Evolutionary conservation across 2,113 vertebrate species (phyloP), one percentile per base, ranked within the genome.

Genomic region (Bettongia penicillata): DNA sequence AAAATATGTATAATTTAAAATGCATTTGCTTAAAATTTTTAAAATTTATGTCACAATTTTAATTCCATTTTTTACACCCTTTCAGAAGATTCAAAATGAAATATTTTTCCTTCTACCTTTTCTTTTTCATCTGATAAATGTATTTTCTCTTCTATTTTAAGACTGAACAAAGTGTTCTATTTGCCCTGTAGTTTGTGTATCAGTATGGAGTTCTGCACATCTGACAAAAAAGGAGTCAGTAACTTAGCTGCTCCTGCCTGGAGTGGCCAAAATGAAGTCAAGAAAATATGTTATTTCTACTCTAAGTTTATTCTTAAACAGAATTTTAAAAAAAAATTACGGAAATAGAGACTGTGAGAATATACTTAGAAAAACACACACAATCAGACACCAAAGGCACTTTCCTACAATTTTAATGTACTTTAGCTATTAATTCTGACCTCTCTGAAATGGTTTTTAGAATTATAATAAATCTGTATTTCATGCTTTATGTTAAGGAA

Each of bases 381-480:
- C 7, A 43, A 93, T 0, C 53, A 5, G 47, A 91, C 22, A 93
- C 48, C 3, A 50, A 95, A 93, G 94, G 89, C 37, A 77, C 1
- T 50, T 92, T 89, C 2, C 53, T 93, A 51, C 49, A 96, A 25
- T 92, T 94, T 90, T 55, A 95, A 95, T 28, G 28, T 51, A 93
- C 48, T 16, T 28, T 19, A 96, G 89, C 28, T 53, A 94, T 90
- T 0, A 2, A 93, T 14, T 61, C 12, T 94, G 3, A 19, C 0
- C 93, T 92, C 89, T 94, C 28, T 95, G 94, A 77, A 23, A 22
- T 90, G 95, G 91, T 43, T 91, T 95, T 94, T 50, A 95, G 14
- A 89, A 26, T 94, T 94, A 89, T 2, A 98, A 91, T 96, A 93
- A 90, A 95, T 91, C 68, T 93, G 48, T 24, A 57, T 84, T 49